Conservation (phyloP, 1,140 invertebrate species). For the Hyles vespertilio region DNA sequence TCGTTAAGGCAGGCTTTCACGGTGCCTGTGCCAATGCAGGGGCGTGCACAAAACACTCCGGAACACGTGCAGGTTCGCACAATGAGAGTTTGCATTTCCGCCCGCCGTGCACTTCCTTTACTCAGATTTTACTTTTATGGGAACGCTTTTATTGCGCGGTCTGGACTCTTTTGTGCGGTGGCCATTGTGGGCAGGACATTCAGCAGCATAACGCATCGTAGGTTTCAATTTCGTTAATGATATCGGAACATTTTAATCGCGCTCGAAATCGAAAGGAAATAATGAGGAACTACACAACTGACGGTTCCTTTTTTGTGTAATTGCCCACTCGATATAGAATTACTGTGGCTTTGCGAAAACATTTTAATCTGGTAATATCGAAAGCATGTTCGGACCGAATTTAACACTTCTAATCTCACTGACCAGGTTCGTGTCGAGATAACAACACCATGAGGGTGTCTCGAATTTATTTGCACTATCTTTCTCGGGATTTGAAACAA, state of each 20-base stretch:
- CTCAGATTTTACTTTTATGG: constrained; percentile 70
- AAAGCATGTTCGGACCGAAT: constrained; percentile 35
- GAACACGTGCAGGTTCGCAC: constrained; percentile 72
- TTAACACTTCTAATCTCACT: constrained; percentile 56
- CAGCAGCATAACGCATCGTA: constrained; percentile 64
- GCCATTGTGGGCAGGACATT: constrained; percentile 63
- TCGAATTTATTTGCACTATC: constrained; percentile 60
- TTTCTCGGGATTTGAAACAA: constrained; percentile 54
- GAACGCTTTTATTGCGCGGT: constrained; percentile 58
- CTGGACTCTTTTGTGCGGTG: constrained; percentile 59
- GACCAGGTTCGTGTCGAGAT: constrained; percentile 44
- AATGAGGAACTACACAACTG: constrained; percentile 22
- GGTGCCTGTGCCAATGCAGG: constrained; percentile 44
- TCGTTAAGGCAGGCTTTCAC: constrained; percentile 47
- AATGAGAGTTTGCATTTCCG: constrained; percentile 74
- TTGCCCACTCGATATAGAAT: background rate
- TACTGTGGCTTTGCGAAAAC: constrained; percentile 3
- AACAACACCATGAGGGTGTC: constrained; percentile 41
- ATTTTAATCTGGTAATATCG: constrained; percentile 33
- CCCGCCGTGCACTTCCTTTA: constrained; percentile 72
- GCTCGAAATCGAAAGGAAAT: constrained; percentile 67
- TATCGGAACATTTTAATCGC: constrained; percentile 63
- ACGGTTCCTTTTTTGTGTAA: constrained; percentile 1
- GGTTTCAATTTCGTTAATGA: constrained; percentile 74
- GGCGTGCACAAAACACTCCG: constrained; percentile 63